Evolutionary conservation across 2,113 vertebrate species (phyloP).

Genomic region (Syngnathus scovelli): DNA sequence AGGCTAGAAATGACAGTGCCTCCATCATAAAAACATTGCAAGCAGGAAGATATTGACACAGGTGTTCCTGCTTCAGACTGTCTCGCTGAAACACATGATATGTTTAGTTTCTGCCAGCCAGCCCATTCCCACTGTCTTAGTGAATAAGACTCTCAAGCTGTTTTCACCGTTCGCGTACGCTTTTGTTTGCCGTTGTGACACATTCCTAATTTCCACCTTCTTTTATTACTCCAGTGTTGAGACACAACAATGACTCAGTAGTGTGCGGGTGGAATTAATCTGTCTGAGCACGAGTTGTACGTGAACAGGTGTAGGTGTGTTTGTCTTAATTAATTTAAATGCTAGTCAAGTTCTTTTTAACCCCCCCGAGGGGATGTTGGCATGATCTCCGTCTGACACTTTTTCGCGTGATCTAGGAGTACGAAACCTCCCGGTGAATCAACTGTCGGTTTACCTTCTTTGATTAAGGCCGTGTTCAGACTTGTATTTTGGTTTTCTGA

Average conservation of each 20-base stretch:
- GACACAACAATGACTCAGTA: constrained; percentile 44
- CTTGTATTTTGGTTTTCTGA: not conserved
- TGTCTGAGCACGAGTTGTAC: constrained; percentile 59
- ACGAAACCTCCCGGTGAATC: constrained; percentile 40
- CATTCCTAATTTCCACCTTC: constrained; percentile 6
- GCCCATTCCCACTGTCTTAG: constrained; percentile 16
- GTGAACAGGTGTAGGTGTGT: constrained; percentile 56
- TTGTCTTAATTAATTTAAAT: constrained; percentile 62
- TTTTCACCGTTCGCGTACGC: constrained; percentile 11
- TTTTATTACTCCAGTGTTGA: constrained; percentile 7
- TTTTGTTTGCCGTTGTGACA: constrained; percentile 24
- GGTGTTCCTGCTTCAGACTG: constrained; percentile 25
- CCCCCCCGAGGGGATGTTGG: constrained; percentile 14
- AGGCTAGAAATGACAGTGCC: constrained; percentile 23
- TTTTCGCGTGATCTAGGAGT: constrained; percentile 15
- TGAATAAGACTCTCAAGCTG: constrained; percentile 28
- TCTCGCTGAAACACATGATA: constrained; percentile 21
- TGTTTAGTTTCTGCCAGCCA: constrained; percentile 27
- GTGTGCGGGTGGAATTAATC: constrained; percentile 38
- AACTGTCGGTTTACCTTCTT: not conserved
- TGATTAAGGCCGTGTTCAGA: constrained; percentile 1
- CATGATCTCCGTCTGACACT: constrained; percentile 19
- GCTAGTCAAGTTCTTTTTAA: constrained; percentile 20
- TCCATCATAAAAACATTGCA: constrained; percentile 24
- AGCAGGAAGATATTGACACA: constrained; percentile 31